Evolutionary conservation across 1,140 invertebrate genomes (phyloP), one percentile per base, ranked within the genome.

Genomic region (Sycophila sp.): DNA sequence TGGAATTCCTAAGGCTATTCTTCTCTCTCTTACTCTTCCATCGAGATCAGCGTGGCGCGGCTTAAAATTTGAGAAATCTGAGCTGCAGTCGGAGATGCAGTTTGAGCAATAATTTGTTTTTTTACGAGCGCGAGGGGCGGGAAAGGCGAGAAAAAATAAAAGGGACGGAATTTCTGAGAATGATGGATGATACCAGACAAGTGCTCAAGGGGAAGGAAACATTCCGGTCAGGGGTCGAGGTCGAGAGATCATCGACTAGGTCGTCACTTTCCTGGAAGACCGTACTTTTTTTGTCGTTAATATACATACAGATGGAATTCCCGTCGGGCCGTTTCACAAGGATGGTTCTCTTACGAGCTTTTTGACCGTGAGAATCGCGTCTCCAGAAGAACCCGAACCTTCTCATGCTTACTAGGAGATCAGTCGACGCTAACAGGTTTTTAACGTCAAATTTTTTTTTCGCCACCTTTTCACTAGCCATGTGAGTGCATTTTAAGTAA

Each of bases 391-490:
- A 75, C 79, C 76, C 72, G 75, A 75, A 76, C 77, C 78, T 81
- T 83, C 82, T 81, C 79, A 78, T 72, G 80, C 75, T 80, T 84
- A 85, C 78, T 85, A 85, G 83, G 83, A 78, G 81, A 85, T 76
- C 83, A 85, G 77, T 83, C 76, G 75, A 76, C 55, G 72, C 49
- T n/a, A 83, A 72, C 76, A 83, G 81, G 80, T 74, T 79, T 76
- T 11, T 30, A 34, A 36, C 38, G 6, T 10, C 17, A 45, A 32
- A 51, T 62, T 62, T 64, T 68, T 34, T 65, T 56, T 55, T 47
- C 55, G 28, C 56, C n/a, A 51, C 51, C 59, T 65, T 59, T 56
- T 58, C 45, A 7, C 28, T n/a, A n/a, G n/a, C n/a, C n/a, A n/a
- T n/a, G n/a, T n/a, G n/a, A n/a, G n/a, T n/a, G n/a, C n/a, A n/a